Evolutionary conservation across 2,797 vertebrate species (phyloP).

Genomic region (Bradypodion pumilum): DNA sequence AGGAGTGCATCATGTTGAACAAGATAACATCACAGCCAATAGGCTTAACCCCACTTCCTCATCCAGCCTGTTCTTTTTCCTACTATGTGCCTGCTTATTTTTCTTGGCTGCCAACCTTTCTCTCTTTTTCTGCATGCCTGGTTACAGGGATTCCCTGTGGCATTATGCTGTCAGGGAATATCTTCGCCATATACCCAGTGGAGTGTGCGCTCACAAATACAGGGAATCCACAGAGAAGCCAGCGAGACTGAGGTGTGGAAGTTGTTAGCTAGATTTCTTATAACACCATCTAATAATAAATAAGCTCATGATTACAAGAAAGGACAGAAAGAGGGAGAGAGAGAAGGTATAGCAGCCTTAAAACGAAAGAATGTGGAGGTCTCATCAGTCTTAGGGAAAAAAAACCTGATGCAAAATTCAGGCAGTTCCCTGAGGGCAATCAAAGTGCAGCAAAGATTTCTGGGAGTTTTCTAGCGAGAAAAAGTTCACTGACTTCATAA

Average conservation of each 20-base stretch:
- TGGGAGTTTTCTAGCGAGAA: constrained; percentile 11
- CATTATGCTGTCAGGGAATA: constrained; percentile 55
- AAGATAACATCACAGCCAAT: not conserved
- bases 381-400: not conserved
- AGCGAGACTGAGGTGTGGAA: not conserved
- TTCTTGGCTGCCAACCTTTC: constrained; percentile 52
- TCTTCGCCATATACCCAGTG: constrained; percentile 47
- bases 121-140: constrained; percentile 58
- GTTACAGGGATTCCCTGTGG: constrained; percentile 59
- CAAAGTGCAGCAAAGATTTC: constrained; percentile 39
- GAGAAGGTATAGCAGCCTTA: not conserved
- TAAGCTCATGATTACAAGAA: not conserved
- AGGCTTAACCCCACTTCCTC: constrained; percentile 10
- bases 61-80: not conserved
- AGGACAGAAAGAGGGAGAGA: not conserved
- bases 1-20: not conserved
- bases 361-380: not conserved
- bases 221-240: not conserved
- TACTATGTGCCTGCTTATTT: constrained; percentile 35
- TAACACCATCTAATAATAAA: constrained; percentile 1
- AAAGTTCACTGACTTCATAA: constrained; percentile 54
- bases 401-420: constrained; percentile 36
- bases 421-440: constrained; percentile 40
- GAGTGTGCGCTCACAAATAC: constrained; percentile 47
- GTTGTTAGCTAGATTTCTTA: constrained; percentile 21